Evolutionary conservation across 1,140 invertebrate genomes (phyloP).

Genomic region (Mamestra configurata): DNA sequence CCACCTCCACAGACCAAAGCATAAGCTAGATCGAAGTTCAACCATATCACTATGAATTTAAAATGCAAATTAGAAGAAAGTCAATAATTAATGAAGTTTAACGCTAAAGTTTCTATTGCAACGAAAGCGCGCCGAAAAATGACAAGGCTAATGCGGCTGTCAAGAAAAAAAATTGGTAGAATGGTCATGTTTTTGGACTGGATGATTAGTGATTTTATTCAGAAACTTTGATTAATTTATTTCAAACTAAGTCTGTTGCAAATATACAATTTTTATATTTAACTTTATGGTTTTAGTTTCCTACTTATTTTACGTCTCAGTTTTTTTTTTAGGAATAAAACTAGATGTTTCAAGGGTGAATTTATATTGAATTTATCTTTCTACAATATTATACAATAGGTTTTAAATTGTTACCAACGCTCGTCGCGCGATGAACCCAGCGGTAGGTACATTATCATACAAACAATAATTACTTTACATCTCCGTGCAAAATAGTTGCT

Average conservation of each 20-base stretch:
- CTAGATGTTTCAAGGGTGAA: slow-evolving; percentile 69
- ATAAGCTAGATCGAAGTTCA: slow-evolving; percentile 18
- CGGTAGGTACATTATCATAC: slow-evolving; percentile 30
- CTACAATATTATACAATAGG: slow-evolving; percentile 84
- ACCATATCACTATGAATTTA: slow-evolving; percentile 26
- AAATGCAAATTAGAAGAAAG: slow-evolving; percentile 48
- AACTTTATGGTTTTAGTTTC: neutral
- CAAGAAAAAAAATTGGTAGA: slow-evolving; percentile 60
- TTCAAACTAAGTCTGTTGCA: slow-evolving; percentile 1
- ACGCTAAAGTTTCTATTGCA: slow-evolving; percentile 27
- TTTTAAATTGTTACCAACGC: slow-evolving; percentile 45
- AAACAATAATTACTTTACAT: slow-evolving; percentile 56
- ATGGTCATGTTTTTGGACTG: slow-evolving; percentile 70
- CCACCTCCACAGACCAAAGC: slow-evolving; percentile 50
- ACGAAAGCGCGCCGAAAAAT: slow-evolving; percentile 59
- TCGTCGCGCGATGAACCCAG: slow-evolving; percentile 13
- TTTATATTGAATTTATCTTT: slow-evolving; percentile 85
- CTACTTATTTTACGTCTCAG: neutral
- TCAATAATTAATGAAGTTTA: slow-evolving; percentile 52
- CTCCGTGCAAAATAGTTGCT: slow-evolving; percentile 52
- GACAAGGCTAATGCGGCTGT: slow-evolving; percentile 57
- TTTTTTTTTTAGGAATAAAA: slow-evolving; percentile 57
- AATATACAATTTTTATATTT: neutral
- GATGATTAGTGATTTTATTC: slow-evolving; percentile 66
- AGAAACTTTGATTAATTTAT: slow-evolving; percentile 50